A percentile compares a stretch with the other conserved stretches of the same genome.
Conservation (phyloP, 2,888 invertebrate species). For the Pollenia griseotomentosa region DNA sequence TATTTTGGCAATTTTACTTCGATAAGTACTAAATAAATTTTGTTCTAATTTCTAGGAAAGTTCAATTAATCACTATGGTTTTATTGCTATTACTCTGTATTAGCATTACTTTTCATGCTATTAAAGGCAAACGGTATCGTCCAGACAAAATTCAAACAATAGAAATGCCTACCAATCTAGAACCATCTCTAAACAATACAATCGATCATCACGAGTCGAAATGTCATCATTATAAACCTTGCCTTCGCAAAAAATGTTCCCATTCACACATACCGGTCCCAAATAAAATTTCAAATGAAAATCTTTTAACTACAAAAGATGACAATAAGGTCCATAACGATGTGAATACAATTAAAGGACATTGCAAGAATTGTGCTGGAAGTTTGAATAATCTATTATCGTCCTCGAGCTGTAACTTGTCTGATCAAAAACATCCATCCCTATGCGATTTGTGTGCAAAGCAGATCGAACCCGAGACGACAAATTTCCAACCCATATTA, state of each 20-base stretch:
- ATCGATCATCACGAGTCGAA: not conserved
- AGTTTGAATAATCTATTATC: not conserved
- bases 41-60: slow-evolving; percentile 54
- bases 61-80: slow-evolving; percentile 41
- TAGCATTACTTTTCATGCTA: slow-evolving; percentile 50
- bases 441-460: slow-evolving; percentile 55
- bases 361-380: not conserved
- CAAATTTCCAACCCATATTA: slow-evolving; percentile 42
- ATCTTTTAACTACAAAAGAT: not conserved
- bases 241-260: not conserved
- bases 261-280: too few relatives aligned
- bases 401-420: not conserved
- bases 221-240: not conserved
- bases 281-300: not conserved
- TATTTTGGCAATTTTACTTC: not conserved
- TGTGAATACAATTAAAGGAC: not conserved
- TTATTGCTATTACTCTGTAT: slow-evolving; percentile 56
- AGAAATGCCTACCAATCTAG: not conserved
- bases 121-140: not conserved
- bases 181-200: not conserved
- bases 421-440: not conserved
- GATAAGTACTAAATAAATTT: not conserved
- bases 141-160: not conserved
- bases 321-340: not conserved
- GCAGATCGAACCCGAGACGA: not conserved